A percentile compares a stretch with the other conserved stretches of the same genome.
These are phyloP conservation scores for Caerostris extrusa DNA, from an alignment of 1,140 invertebrate species.

Conservation along the genomic window DNA sequence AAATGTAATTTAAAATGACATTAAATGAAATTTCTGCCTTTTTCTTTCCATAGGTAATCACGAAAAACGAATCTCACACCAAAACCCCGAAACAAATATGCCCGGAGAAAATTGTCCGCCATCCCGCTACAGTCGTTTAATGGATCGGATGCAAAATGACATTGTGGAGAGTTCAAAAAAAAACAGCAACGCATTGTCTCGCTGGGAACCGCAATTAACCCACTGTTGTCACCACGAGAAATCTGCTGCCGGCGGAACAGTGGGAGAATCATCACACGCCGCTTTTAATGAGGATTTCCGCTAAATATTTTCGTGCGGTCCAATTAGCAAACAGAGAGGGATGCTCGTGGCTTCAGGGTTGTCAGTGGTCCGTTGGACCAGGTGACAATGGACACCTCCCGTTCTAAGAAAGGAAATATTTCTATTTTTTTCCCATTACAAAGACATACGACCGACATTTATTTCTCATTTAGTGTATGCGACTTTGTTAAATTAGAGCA, in stretches of 20 bases:
- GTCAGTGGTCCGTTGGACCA: not conserved
- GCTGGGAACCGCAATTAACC: not conserved
- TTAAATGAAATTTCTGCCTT: too few relatives aligned
- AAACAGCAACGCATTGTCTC: not conserved
- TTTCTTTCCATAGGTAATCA: too few relatives aligned
- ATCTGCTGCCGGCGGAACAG: not conserved
- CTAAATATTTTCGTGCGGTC: slow-evolving; percentile 37
- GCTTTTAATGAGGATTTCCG: slow-evolving; percentile 42
- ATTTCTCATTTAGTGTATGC: too few relatives aligned
- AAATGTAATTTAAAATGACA: too few relatives aligned
- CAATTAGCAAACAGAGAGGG: slow-evolving; percentile 41
- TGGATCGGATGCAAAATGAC: too few relatives aligned
- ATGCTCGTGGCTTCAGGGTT: not conserved
- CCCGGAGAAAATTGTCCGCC: too few relatives aligned
- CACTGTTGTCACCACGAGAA: not conserved
- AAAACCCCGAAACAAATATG: too few relatives aligned
- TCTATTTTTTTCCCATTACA: not conserved
- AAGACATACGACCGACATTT: too few relatives aligned
- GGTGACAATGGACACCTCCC: not conserved
- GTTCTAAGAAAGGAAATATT: not conserved
- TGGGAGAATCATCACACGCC: slow-evolving; percentile 12
- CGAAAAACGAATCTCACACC: too few relatives aligned
- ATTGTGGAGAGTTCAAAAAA: not conserved
- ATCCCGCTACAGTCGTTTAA: too few relatives aligned
- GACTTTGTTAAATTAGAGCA: slow-evolving; percentile 21